A percentile compares a stretch with the other conserved stretches of the same genome.
Evolutionary conservation across 2,888 invertebrate genomes (phyloP).

Genomic region (Meta bourneti): DNA sequence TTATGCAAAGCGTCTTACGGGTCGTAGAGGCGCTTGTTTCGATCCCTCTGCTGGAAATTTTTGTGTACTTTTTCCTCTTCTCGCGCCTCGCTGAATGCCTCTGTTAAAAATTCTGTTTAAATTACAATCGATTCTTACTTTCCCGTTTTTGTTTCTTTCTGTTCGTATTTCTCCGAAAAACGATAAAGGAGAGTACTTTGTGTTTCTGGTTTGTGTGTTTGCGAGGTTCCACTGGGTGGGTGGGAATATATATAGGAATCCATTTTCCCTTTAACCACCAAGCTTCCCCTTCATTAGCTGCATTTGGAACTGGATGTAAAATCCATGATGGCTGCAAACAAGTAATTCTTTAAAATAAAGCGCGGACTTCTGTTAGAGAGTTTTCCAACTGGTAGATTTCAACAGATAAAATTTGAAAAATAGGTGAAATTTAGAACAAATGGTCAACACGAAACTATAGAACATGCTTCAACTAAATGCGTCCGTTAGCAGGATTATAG

Average conservation of each 20-base stretch:
- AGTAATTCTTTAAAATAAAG: too few relatives aligned
- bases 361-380: too few relatives aligned
- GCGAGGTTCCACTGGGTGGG: background rate
- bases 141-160: background rate
- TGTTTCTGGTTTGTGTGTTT: slow-evolving; percentile 9
- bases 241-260: background rate
- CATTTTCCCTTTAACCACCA: background rate
- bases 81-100: background rate
- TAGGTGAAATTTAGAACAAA: too few relatives aligned
- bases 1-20: slow-evolving; percentile 29
- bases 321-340: too few relatives aligned
- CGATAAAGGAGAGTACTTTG: slow-evolving; percentile 36
- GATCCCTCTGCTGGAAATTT: background rate
- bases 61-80: slow-evolving; percentile 8
- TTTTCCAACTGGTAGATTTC: too few relatives aligned
- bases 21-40: background rate
- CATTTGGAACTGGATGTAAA: too few relatives aligned
- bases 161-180: background rate
- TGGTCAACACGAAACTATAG: too few relatives aligned
- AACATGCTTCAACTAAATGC: too few relatives aligned
- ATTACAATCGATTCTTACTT: slow-evolving; percentile 44
- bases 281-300: background rate
- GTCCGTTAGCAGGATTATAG: too few relatives aligned
- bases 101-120: slow-evolving; percentile 46
- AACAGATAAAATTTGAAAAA: too few relatives aligned